Conservation (phyloP, 2,888 invertebrate species). For the Leistus spinibarbis region DNA sequence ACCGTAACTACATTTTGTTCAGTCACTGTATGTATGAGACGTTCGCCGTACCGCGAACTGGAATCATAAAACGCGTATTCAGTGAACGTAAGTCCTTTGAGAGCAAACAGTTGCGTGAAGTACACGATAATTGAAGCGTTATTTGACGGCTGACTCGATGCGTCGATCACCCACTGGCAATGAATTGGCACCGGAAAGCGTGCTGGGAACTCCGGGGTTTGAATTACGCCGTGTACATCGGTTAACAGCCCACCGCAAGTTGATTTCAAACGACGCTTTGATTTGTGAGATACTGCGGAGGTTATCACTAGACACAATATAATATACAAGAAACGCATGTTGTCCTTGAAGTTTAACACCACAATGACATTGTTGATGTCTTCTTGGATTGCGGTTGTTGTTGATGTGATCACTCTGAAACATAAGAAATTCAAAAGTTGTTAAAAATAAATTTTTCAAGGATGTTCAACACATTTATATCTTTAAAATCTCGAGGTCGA, state of each 20-base stretch:
- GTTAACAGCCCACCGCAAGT: constrained; percentile 72
- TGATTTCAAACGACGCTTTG: constrained; percentile 45
- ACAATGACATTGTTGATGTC: not conserved
- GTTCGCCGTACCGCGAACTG: constrained; percentile 68
- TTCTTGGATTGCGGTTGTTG: not conserved
- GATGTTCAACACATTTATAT: no score
- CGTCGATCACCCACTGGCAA: constrained; percentile 88
- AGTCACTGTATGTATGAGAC: constrained; percentile 70
- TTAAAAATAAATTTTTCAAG: no score
- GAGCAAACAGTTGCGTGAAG: constrained; percentile 85
- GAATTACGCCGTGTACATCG: constrained; percentile 71
- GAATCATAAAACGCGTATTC: constrained; percentile 79
- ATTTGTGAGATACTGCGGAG: not conserved
- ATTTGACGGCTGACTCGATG: constrained; percentile 60
- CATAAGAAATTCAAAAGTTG: no score
- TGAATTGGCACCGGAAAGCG: constrained; percentile 80
- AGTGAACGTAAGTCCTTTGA: constrained; percentile 76
- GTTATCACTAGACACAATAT: not conserved
- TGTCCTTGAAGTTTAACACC: not conserved
- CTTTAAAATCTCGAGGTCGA: no score
- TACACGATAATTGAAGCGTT: constrained; percentile 83
- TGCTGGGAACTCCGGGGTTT: constrained; percentile 84
- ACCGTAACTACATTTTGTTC: constrained; percentile 76
- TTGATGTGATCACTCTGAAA: not conserved
- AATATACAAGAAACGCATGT: not conserved